These are phyloP conservation scores for Ahaetulla prasina DNA, from an alignment of 2,113 vertebrate species.

Conservation along the genomic window DNA sequence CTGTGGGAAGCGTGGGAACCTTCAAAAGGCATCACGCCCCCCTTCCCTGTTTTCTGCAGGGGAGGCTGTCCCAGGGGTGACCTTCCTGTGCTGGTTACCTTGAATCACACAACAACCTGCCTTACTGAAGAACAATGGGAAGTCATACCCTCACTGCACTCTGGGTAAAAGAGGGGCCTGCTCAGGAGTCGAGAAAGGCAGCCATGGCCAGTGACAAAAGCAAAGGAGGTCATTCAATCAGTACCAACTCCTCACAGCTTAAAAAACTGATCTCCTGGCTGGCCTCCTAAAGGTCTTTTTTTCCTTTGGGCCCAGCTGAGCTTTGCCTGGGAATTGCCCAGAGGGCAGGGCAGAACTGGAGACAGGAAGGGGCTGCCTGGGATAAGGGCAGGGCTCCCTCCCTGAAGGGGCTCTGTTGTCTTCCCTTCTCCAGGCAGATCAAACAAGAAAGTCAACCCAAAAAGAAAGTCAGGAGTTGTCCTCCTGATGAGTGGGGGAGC, in stretches of 20 bases:
- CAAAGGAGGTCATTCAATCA: neutral
- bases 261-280: neutral
- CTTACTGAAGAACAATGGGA: neutral
- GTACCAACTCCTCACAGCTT: neutral
- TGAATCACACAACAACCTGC: neutral
- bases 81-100: neutral
- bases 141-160: neutral
- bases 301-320: neutral
- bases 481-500: neutral
- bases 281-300: neutral
- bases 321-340: neutral
- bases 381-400: neutral
- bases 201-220: neutral
- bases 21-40: neutral
- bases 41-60: neutral
- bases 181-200: neutral
- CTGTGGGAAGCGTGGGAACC: neutral
- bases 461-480: too few species aligned
- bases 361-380: neutral
- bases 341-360: neutral
- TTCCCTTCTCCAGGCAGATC: slow-evolving; percentile 73
- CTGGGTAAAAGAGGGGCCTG: neutral
- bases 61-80: neutral
- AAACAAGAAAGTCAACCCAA: slow-evolving; percentile 41
- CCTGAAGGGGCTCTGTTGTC: neutral